Percentiles rank a stretch among this genome's conserved stretches.
Evolutionary conservation across 1,140 invertebrate genomes (phyloP).

Genomic region (Drosophila nannoptera): DNA sequence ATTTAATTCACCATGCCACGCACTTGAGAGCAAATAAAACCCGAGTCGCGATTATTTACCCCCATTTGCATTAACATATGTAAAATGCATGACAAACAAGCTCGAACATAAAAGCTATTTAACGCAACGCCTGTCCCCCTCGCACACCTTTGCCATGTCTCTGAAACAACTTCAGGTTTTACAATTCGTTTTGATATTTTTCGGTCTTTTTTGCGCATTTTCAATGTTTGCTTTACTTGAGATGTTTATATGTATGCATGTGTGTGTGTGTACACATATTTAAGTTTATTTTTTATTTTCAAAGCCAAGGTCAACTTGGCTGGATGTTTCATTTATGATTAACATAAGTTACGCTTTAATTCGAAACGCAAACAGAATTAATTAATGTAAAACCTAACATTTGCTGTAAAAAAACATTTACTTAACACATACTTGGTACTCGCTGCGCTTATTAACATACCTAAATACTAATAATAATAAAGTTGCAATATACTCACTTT

Average conservation of each 20-base stretch:
- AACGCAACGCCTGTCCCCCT: conserved; percentile 18
- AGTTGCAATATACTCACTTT: conserved; percentile 80
- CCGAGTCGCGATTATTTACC: conserved; percentile 22
- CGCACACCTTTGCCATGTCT: conserved; percentile 1
- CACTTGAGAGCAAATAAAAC: conserved; percentile 21
- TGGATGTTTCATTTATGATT: conserved; percentile 37
- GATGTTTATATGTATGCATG: conserved; percentile 16
- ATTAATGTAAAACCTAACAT: conserved; percentile 9
- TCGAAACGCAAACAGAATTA: conserved; percentile 32
- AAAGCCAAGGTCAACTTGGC: conserved; percentile 68
- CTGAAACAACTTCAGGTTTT: conserved; percentile 44
- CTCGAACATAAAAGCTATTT: conserved; percentile 45
- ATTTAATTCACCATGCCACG: conserved; percentile 16
- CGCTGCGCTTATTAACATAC: conserved; percentile 43
- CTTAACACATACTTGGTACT: conserved; percentile 46
- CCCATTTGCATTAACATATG: conserved; percentile 58
- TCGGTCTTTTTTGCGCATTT: conserved; percentile 28
- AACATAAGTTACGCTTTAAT: conserved; percentile 37
- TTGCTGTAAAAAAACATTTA: conserved; percentile 34
- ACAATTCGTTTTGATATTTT: conserved; percentile 32
- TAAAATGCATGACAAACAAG: conserved; percentile 57
- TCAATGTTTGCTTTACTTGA: conserved; percentile 40
- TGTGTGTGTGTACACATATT: conserved; percentile 4
- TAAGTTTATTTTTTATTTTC: conserved; percentile 44
- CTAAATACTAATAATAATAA: conserved; percentile 7